Conservation (phyloP, 2,888 invertebrate species). For the Eupithecia vulgata region DNA sequence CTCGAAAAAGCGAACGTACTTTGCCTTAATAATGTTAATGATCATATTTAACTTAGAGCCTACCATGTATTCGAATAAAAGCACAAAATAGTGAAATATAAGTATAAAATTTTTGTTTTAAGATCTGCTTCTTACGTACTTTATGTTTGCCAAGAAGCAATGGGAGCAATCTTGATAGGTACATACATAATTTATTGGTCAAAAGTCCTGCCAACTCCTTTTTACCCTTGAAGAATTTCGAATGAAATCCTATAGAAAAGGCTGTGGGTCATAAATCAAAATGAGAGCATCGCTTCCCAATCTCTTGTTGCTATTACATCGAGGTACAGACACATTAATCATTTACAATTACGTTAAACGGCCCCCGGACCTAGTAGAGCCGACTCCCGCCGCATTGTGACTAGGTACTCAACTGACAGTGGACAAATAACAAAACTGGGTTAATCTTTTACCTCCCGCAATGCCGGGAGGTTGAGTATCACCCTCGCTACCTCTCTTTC, state of each 20-base stretch:
- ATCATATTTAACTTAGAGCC: neutral
- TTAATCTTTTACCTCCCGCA: conserved; percentile 83
- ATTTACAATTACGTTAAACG: conserved; percentile 83
- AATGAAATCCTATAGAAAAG: conserved; percentile 54
- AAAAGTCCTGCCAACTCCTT: conserved; percentile 33
- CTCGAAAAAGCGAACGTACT: too few relatives aligned
- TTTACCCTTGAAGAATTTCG: conserved; percentile 46
- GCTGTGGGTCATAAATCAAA: conserved; percentile 71
- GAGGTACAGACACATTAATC: conserved; percentile 79
- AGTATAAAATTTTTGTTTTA: neutral
- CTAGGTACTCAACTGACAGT: conserved; percentile 83
- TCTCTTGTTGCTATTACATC: conserved; percentile 73
- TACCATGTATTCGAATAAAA: neutral
- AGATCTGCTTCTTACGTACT: neutral
- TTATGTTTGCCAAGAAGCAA: conserved; percentile 18
- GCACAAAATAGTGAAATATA: neutral
- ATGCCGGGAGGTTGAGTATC: conserved; percentile 72
- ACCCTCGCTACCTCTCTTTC: conserved; percentile 70
- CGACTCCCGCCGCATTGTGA: conserved; percentile 81
- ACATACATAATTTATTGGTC: conserved; percentile 18
- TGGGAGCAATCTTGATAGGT: conserved; percentile 1
- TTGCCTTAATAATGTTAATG: neutral
- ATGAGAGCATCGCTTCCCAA: conserved; percentile 69
- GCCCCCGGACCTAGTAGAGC: conserved; percentile 74
- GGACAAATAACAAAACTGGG: conserved; percentile 85